Conservation (phyloP, 2,113 vertebrate genomes). For the Mus pahari region DNA sequence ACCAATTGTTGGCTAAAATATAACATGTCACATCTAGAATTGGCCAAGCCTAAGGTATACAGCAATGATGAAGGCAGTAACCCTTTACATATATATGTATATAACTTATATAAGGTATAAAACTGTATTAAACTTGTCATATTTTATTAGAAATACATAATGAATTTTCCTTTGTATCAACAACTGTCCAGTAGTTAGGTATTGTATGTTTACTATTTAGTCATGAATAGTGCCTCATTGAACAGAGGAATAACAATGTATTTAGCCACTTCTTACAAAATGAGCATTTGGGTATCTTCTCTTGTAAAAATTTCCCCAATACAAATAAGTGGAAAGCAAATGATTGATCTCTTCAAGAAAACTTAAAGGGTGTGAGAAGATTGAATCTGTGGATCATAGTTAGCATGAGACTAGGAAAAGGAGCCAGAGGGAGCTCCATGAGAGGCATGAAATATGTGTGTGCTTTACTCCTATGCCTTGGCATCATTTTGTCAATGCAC, state of each 20-base stretch:
- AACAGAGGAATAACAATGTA: background rate
- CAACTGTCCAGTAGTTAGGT: background rate
- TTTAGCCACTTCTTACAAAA: background rate
- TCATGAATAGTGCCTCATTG: background rate
- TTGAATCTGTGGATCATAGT: background rate
- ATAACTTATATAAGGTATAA: constrained; percentile 17
- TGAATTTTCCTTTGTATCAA: background rate
- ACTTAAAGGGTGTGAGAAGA: background rate
- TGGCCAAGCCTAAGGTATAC: background rate
- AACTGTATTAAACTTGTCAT: background rate
- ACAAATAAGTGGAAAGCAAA: background rate
- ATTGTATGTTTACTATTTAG: background rate
- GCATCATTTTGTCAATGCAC: background rate
- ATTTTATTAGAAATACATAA: constrained; percentile 23
- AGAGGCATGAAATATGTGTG: background rate
- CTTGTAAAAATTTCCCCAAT: background rate
- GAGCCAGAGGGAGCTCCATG: background rate
- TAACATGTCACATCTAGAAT: background rate
- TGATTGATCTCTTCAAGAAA: background rate
- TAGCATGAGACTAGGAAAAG: background rate
- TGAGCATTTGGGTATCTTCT: background rate
- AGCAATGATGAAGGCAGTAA: background rate
- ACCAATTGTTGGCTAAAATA: background rate
- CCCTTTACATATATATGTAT: background rate
- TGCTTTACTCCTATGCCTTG: background rate